Base-by-base conservation (phyloP, 2,888 invertebrate genomes). In the Carterocephalus palaemon region DNA sequence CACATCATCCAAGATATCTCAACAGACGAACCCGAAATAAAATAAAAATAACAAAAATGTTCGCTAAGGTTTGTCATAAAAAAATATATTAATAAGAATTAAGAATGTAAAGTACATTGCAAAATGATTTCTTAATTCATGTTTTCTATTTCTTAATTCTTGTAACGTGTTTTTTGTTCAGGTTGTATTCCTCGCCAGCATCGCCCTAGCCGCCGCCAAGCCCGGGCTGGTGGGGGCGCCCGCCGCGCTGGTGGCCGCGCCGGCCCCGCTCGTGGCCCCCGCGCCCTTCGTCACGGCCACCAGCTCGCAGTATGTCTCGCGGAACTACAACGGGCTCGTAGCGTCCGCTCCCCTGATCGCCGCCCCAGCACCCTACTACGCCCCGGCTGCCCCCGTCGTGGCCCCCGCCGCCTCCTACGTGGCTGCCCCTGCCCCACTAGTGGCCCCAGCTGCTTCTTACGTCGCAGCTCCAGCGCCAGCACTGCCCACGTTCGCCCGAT, bases 241-340 rank as follows among this genome's bases (percentile, higher is more conserved):
- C 2, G 75, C 80, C 0, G 55, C 76, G 0, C 58, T 64, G 3
- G 60, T 67, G 26, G 66, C 57, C 20, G n/a, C n/a, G n/a, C n/a
- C n/a, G n/a, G n/a, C n/a, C n/a, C n/a, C n/a, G n/a, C n/a, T n/a
- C n/a, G n/a, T n/a, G n/a, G n/a, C n/a, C n/a, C 82, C 83, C 1
- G 88, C 89, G 1, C 88, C 89, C 4, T 84, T 90, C 53, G 90
- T 91, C n/a, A 91, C 92, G 0, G 89, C 92, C 1, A 86, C 89
- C 59, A 91, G 91, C 71, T 90, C 90, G 6, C 90, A 92, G 68
- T 90, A 90, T 47, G 70, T 91, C 56, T 83, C 90, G 12, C 85
- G 91, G 53, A 90, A 90, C 65, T 88, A 89, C 75, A 90, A 92
- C 57, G 75, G 76, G 1, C 33, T 70, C 13, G 61, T 68, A 1